These are phyloP conservation scores for Poeciliopsis retropinna DNA, from an alignment of 2,113 vertebrate genomes.

Conservation along the genomic window DNA sequence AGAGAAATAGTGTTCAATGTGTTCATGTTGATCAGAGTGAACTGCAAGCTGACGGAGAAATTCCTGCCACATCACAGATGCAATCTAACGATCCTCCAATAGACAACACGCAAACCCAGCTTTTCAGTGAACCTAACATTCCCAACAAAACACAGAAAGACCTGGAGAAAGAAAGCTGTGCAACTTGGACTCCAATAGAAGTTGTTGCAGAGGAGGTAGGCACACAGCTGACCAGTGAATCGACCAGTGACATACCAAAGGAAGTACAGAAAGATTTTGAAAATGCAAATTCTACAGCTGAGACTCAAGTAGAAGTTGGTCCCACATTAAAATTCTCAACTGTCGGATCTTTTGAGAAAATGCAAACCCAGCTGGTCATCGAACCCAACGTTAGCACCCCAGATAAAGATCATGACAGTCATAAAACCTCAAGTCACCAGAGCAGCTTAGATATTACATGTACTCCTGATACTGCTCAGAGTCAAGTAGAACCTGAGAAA, in stretches of 20 bases:
- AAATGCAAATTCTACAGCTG: background rate
- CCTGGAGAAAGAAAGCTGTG: background rate
- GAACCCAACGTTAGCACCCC: background rate
- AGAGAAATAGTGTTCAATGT: background rate
- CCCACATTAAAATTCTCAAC: background rate
- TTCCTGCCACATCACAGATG: background rate
- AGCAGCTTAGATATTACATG: constrained; percentile 8
- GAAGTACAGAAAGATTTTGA: constrained; percentile 8
- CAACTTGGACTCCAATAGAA: constrained; percentile 13
- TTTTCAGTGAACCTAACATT: constrained; percentile 1
- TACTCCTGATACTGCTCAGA: constrained; percentile 11
- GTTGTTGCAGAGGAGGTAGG: constrained; percentile 14
- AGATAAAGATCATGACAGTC: background rate
- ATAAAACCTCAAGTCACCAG: background rate
- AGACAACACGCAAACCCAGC: constrained; percentile 1
- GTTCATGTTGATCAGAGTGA: background rate
- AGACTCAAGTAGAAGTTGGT: constrained; percentile 26
- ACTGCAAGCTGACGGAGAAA: background rate
- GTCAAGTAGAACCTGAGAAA: constrained; percentile 19
- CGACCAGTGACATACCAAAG: background rate
- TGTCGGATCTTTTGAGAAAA: constrained; percentile 4
- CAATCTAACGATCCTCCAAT: background rate
- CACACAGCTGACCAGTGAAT: constrained; percentile 8
- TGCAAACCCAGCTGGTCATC: background rate
- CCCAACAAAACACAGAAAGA: background rate